phyloP scores from a whole-genome alignment of 1,140 invertebrate species.

The Heliothis subflexa region DNA sequence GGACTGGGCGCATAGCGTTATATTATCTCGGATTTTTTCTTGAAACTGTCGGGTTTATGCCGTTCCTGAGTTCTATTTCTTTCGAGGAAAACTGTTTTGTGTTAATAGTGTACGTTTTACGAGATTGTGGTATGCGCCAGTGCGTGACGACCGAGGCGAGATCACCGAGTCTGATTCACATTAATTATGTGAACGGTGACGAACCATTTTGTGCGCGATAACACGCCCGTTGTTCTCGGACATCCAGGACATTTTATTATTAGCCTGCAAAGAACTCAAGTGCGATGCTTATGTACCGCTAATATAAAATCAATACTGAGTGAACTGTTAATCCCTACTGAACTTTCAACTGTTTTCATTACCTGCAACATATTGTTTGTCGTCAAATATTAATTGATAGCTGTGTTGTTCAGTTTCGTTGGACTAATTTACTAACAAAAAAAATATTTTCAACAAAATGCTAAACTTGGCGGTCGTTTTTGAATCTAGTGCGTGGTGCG shows the following conservation, averaged over 20 bases:
- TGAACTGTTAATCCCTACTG: slow-evolving; percentile 39
- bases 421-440: slow-evolving; percentile 5
- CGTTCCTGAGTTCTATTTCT: slow-evolving; percentile 51
- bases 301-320: slow-evolving; percentile 80
- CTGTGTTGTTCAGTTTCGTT: background rate
- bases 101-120: slow-evolving; percentile 45
- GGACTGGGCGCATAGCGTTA: slow-evolving; percentile 64
- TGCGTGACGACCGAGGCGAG: slow-evolving; percentile 63
- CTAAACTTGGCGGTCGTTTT: slow-evolving; percentile 73
- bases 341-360: slow-evolving; percentile 1
- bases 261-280: slow-evolving; percentile 35
- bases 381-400: background rate
- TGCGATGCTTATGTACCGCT: slow-evolving; percentile 52
- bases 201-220: slow-evolving; percentile 77
- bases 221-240: slow-evolving; percentile 66
- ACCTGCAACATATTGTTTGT: background rate
- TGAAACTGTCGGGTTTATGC: slow-evolving; percentile 42
- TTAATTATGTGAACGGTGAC: slow-evolving; percentile 82
- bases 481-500: slow-evolving; percentile 58
- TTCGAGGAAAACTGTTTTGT: slow-evolving; percentile 42
- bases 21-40: slow-evolving; percentile 64
- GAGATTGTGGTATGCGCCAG: slow-evolving; percentile 52
- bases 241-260: slow-evolving; percentile 47
- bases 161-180: slow-evolving; percentile 73
- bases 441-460: slow-evolving; percentile 47